phyloP scores from a whole-genome alignment of 2,797 vertebrate species.

The Hippopotamyrus pictus region DNA sequence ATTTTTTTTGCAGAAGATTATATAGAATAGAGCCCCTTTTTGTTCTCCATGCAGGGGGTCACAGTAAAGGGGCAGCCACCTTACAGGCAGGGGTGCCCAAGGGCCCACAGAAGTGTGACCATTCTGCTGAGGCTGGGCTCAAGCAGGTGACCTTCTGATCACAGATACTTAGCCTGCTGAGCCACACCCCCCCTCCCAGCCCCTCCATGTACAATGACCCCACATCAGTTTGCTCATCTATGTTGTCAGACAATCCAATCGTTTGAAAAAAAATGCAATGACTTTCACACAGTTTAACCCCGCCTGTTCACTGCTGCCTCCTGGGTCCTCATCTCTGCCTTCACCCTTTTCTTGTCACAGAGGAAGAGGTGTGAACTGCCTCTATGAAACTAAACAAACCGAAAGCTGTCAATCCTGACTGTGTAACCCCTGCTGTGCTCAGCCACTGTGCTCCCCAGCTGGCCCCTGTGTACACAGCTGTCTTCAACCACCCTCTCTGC shows the following conservation, averaged over 20 bases:
- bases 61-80: background rate
- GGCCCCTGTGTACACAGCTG: background rate
- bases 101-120: background rate
- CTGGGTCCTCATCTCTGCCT: background rate
- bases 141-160: background rate
- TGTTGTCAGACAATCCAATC: background rate
- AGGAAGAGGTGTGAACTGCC: background rate
- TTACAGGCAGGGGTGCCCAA: background rate
- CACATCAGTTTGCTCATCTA: background rate
- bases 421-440: background rate
- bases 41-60: background rate
- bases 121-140: background rate
- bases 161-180: background rate
- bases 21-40: background rate
- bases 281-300: background rate
- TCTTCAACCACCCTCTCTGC: background rate
- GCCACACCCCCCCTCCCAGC: background rate
- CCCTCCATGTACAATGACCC: background rate
- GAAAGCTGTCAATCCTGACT: background rate
- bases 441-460: background rate
- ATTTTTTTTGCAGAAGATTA: background rate
- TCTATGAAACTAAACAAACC: background rate
- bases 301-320: background rate
- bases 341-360: background rate
- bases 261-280: background rate